Conservation (phyloP, 2,888 invertebrate genomes). For the Myopa testacea region DNA sequence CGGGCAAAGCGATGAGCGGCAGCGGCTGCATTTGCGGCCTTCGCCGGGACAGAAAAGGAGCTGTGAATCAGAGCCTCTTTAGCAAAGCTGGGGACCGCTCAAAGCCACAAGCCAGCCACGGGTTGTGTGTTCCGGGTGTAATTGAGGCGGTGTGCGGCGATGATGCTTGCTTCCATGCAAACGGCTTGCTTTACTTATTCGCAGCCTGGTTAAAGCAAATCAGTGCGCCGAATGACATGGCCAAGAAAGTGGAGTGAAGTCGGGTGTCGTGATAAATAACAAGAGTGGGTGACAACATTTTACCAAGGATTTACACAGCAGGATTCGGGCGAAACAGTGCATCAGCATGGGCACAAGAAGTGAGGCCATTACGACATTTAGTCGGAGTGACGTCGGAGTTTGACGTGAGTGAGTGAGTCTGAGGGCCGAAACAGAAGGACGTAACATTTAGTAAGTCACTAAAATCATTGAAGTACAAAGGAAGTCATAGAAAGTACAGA, state of each 20-base stretch:
- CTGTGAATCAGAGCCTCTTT: neutral
- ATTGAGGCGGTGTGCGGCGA: conserved; percentile 18
- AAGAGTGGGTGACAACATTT: conserved; percentile 23
- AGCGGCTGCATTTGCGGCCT: conserved; percentile 4
- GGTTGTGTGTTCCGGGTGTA: neutral
- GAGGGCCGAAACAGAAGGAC: too few relatives aligned
- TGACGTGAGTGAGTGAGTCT: conserved; percentile 7
- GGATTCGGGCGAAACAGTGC: neutral
- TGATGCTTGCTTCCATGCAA: conserved; percentile 10
- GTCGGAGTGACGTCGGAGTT: too few relatives aligned
- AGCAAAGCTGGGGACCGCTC: neutral
- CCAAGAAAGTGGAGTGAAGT: neutral
- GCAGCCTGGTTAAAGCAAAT: conserved; percentile 30
- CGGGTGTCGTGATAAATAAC: neutral
- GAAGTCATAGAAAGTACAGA: too few relatives aligned
- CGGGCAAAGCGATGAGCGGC: neutral
- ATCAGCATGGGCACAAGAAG: neutral
- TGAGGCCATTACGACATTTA: neutral
- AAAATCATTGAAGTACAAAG: too few relatives aligned
- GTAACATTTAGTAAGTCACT: too few relatives aligned
- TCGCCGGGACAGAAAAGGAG: neutral
- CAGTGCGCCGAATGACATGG: conserved; percentile 5
- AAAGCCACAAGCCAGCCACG: conserved; percentile 9
- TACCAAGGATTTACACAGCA: conserved; percentile 19
- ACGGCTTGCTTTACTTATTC: conserved; percentile 27